phyloP scores from a whole-genome alignment of 1,140 invertebrate genomes.

The Hylaeus volcanicus region DNA sequence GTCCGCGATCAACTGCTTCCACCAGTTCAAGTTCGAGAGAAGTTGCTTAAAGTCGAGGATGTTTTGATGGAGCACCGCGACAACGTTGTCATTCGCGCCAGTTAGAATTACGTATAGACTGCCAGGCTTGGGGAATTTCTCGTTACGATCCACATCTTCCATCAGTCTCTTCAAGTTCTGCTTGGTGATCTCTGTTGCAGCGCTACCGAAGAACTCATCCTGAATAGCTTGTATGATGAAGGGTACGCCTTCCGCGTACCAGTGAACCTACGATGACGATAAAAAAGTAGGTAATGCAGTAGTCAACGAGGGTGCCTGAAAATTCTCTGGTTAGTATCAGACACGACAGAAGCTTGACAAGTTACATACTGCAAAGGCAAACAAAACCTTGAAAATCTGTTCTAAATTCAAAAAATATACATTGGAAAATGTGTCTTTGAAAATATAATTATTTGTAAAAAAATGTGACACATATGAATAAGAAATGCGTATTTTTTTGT shows the following conservation, averaged over 20 bases:
- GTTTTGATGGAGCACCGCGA: conserved; percentile 50
- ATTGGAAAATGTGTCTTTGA: no score
- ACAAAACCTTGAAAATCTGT: no score
- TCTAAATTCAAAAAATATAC: no score
- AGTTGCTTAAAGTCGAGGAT: neutral
- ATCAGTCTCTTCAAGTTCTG: conserved; percentile 54
- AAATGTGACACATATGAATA: no score
- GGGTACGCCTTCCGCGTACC: conserved; percentile 49
- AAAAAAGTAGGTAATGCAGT: neutral
- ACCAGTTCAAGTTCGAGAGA: neutral
- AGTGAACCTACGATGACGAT: conserved; percentile 57
- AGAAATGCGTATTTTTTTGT: no score
- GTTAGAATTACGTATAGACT: conserved; percentile 61
- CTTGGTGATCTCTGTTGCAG: conserved; percentile 29
- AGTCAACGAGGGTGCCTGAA: neutral
- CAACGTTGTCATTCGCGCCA: conserved; percentile 47
- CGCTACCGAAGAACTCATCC: neutral
- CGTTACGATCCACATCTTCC: conserved; percentile 29
- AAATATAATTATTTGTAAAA: no score
- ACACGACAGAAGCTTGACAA: no score
- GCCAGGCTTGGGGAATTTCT: conserved; percentile 43
- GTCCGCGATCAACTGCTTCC: neutral
- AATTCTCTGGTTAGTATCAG: no score
- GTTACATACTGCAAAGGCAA: no score
- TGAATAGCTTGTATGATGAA: conserved; percentile 37